Conservation (phyloP, 2,113 vertebrate species). For the Empidonax alnorum region DNA sequence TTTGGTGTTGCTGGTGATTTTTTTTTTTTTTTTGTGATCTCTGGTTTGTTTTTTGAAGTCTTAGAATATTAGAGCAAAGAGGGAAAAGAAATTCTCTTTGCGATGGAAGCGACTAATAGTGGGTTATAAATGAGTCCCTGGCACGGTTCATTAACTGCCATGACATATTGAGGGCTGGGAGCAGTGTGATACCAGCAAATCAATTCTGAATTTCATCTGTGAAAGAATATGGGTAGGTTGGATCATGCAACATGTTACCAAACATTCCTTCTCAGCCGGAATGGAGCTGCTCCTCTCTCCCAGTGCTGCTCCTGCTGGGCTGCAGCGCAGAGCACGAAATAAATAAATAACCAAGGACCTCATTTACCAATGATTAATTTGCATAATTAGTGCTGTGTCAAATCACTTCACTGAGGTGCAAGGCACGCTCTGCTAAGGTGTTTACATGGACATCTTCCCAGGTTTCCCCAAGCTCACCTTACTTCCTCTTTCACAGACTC, state of each 20-base stretch:
- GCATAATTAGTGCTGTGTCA: conserved; percentile 29
- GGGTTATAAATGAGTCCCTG: conserved; percentile 5
- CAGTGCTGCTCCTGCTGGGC: not conserved
- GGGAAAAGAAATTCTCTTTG: not conserved
- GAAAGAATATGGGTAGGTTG: not conserved
- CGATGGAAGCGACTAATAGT: not conserved
- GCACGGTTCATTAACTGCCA: not conserved
- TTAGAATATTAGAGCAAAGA: conserved; percentile 19
- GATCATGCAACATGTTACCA: not conserved
- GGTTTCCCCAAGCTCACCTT: not conserved
- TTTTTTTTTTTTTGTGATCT: not conserved
- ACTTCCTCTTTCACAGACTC: accelerated
- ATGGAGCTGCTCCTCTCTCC: not conserved
- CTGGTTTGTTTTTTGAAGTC: not conserved
- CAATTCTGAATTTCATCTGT: conserved; percentile 7
- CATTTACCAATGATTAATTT: conserved; percentile 54
- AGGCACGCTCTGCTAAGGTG: not conserved
- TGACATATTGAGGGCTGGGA: conserved; percentile 8
- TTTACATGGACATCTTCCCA: not conserved
- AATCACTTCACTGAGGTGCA: not conserved
- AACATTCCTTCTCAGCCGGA: not conserved
- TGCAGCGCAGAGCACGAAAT: not conserved
- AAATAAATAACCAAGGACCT: conserved; percentile 32
- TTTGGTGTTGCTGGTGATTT: not conserved
- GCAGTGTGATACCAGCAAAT: not conserved